Evolutionary conservation across 2,888 invertebrate species (phyloP).

Genomic region (Phengaris arion): DNA sequence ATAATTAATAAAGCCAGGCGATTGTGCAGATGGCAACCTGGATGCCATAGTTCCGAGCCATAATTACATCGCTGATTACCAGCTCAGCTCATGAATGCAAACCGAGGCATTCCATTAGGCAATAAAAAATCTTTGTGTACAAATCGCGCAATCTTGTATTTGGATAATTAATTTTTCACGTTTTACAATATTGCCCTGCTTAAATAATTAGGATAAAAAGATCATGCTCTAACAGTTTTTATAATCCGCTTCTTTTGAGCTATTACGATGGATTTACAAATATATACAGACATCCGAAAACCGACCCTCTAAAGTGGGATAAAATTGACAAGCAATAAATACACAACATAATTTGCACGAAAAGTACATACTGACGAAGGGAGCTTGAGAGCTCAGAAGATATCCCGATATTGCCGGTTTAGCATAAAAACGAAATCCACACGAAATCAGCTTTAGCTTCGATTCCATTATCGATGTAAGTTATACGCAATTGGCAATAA

Average conservation of each 20-base stretch:
- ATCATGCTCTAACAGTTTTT: not conserved
- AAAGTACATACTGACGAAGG: constrained; percentile 14
- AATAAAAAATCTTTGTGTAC: constrained; percentile 5
- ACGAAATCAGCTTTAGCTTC: constrained; percentile 22
- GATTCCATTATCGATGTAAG: constrained; percentile 28
- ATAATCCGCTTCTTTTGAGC: not conserved
- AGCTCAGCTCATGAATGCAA: constrained; percentile 1
- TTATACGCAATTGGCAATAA: constrained; percentile 17
- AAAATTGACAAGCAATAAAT: constrained; percentile 22
- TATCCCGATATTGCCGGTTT: constrained; percentile 21
- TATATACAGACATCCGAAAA: not conserved
- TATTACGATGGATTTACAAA: not conserved
- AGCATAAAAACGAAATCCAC: constrained; percentile 26
- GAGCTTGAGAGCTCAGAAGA: constrained; percentile 2
- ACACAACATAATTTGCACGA: constrained; percentile 23
- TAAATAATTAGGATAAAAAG: not conserved
- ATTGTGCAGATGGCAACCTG: constrained; percentile 50
- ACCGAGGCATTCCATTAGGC: not conserved
- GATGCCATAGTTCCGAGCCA: constrained; percentile 28
- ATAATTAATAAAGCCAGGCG: constrained; percentile 62
- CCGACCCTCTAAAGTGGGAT: constrained; percentile 1
- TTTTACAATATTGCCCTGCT: not conserved
- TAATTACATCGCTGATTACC: constrained; percentile 26
- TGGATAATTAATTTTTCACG: not conserved
- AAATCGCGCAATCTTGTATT: not conserved